phyloP scores from a whole-genome alignment of 1,140 invertebrate species.

The Brachionus plicatilis region DNA sequence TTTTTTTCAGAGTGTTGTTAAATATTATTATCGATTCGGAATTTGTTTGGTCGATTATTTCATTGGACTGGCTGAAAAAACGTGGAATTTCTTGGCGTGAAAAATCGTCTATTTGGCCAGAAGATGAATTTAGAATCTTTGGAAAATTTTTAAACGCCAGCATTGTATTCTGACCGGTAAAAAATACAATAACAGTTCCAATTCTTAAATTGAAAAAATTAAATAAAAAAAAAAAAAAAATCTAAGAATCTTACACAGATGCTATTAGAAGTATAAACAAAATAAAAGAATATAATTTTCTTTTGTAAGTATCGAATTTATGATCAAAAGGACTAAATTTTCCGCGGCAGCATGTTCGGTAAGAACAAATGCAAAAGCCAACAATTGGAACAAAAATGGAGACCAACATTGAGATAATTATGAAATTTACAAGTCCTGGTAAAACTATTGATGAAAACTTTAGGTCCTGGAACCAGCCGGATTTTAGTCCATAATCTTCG shows the following conservation, averaged over 20 bases:
- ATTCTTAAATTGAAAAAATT: not conserved
- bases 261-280: not conserved
- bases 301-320: not conserved
- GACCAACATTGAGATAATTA: not conserved
- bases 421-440: conserved; percentile 4
- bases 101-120: conserved; percentile 7
- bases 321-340: conserved; percentile 33
- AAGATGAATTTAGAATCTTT: not conserved
- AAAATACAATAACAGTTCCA: conserved; percentile 12
- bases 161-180: conserved; percentile 21
- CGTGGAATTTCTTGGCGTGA: not conserved
- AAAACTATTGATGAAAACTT: not conserved
- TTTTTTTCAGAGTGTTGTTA: not conserved
- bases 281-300: conserved; percentile 14
- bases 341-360: not conserved
- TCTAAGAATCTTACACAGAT: not conserved
- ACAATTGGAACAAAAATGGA: not conserved
- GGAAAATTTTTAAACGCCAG: not conserved
- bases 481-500: not conserved
- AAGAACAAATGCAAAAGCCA: not conserved
- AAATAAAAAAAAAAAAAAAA: not conserved
- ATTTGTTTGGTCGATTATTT: not conserved
- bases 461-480: not conserved
- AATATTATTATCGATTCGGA: not conserved
- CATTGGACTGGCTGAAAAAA: not conserved